Evolutionary conservation across 2,113 vertebrate species (phyloP).

Genomic region (Phylloscopus whistleri): DNA sequence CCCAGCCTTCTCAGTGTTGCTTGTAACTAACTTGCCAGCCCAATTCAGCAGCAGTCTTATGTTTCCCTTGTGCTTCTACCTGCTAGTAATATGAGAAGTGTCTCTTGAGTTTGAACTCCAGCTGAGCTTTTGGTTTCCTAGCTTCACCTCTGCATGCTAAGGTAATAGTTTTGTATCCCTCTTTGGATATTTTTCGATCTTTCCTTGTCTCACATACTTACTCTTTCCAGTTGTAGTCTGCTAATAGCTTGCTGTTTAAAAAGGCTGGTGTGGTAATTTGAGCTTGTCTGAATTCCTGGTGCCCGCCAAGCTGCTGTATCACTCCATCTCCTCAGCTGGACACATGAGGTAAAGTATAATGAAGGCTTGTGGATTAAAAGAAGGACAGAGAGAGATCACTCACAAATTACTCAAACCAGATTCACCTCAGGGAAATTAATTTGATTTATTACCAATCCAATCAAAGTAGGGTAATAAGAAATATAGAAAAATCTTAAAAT

Average conservation of each 20-base stretch:
- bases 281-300: neutral
- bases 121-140: neutral
- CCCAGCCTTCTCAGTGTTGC: neutral
- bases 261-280: neutral
- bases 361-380: neutral
- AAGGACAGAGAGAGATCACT: neutral
- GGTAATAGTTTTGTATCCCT: neutral
- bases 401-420: neutral
- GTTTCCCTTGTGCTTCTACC: neutral
- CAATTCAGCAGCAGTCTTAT: neutral
- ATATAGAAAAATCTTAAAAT: neutral
- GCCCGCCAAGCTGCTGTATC: neutral
- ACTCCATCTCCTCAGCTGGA: neutral
- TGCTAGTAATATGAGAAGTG: neutral
- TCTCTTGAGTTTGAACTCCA: neutral
- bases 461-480: neutral
- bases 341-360: neutral
- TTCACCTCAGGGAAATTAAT: neutral
- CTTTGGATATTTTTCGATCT: neutral
- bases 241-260: neutral
- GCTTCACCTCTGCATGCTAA: neutral
- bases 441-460: neutral
- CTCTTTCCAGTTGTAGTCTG: neutral
- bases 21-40: neutral
- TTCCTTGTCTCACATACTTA: neutral